phyloP scores from a whole-genome alignment of 92 coral and sea anemone species.

The Phenganax subtilis region DNA sequence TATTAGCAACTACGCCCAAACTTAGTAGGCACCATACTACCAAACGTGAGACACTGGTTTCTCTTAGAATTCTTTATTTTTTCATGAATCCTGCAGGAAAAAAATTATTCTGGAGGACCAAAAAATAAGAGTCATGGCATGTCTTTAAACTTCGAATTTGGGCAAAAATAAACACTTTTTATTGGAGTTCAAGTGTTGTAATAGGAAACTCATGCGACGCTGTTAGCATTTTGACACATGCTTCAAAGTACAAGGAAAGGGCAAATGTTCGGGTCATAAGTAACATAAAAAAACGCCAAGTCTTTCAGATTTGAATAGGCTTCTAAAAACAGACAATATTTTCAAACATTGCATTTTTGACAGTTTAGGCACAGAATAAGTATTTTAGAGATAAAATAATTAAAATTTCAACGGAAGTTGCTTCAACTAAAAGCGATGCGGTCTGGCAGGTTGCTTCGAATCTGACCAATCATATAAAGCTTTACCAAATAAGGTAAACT shows the following conservation, averaged over 20 bases:
- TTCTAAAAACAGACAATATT: background rate
- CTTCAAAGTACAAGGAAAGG: background rate
- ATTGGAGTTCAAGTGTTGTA: too few relatives aligned
- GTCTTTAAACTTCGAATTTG: too few relatives aligned
- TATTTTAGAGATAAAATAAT: background rate
- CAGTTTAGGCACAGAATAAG: background rate
- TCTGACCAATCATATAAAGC: conserved; percentile 29
- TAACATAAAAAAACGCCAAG: background rate
- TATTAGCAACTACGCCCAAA: too few relatives aligned
- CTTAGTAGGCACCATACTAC: too few relatives aligned
- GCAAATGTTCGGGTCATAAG: conserved; percentile 6
- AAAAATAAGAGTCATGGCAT: too few relatives aligned
- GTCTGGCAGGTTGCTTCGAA: conserved; percentile 5
- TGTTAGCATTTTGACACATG: too few relatives aligned
- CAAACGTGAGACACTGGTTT: too few relatives aligned
- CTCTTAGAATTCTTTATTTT: too few relatives aligned
- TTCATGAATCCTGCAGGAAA: too few relatives aligned
- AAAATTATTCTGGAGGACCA: too few relatives aligned
- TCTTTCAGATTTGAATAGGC: background rate
- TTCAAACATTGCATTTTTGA: background rate
- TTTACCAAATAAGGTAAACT: conserved; percentile 29
- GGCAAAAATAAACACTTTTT: too few relatives aligned
- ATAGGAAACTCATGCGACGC: too few relatives aligned
- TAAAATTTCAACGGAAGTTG: background rate
- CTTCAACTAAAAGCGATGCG: background rate